These are phyloP conservation scores for Eupeodes latifasciatus DNA, from an alignment of 2,888 invertebrate species.

Conservation along the genomic window DNA sequence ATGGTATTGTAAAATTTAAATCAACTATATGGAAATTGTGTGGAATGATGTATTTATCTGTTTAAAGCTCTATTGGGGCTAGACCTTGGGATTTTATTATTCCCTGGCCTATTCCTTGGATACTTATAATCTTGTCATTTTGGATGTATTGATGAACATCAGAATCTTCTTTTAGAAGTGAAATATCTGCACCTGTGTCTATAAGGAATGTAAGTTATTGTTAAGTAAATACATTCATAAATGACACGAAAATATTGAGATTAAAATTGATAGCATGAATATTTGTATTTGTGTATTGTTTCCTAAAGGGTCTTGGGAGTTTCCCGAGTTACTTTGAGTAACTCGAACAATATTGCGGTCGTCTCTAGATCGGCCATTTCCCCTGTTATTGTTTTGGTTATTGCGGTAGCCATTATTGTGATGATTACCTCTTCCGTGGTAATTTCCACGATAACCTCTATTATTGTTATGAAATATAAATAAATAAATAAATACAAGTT, in stretches of 20 bases:
- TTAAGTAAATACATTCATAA: conserved; percentile 3
- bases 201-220: neutral
- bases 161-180: no score
- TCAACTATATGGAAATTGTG: conserved; percentile 1
- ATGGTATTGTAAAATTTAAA: no score
- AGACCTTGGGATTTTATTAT: conserved; percentile 1
- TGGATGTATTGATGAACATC: no score
- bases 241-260: conserved; percentile 3
- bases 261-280: conserved; percentile 3
- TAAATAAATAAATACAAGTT: no score
- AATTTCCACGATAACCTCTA: no score
- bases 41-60: conserved; percentile 13
- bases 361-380: neutral
- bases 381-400: neutral
- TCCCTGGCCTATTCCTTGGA: no score
- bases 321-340: neutral
- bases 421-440: conserved; percentile 7
- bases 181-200: no score
- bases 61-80: no score
- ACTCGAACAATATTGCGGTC: neutral
- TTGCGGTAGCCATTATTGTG: conserved; percentile 4
- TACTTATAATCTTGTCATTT: no score
- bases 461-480: no score
- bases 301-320: neutral
- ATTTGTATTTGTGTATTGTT: neutral